Evolutionary conservation across 2,888 invertebrate species (phyloP), one percentile per base, ranked within the genome.

Genomic region (Adelognathus sp.): DNA sequence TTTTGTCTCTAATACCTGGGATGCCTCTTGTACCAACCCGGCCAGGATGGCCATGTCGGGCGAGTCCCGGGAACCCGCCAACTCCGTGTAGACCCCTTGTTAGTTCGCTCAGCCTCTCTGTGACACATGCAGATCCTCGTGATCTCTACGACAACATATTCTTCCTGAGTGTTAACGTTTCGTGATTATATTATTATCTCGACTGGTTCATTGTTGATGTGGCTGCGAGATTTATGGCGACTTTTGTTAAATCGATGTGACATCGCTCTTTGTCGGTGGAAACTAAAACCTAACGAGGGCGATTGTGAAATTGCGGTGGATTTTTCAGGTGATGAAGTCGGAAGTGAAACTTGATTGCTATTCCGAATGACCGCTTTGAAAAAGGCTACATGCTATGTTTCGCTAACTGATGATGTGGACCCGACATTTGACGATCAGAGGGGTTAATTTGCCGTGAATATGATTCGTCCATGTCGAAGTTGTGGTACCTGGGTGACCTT

Each of bases 401-500:
- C 46, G 46, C 46, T 24, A 11, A 46, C 18, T 24, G 11, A 5
- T 24, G 0, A 5, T 24, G 0, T 21, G 3, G 1, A 46, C 11
- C 11, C 46, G 39, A 21, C 24, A 24, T 46, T 3, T 21, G 46
- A 21, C 21, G 4, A 2, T 21, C 9, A 16, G 44, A 61, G 61
- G 36, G 64, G 50, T 66, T 36, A 66, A 52, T 36, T 21, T 66
- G 36, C 36, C 21, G 9, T 4, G 52, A 36, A 24, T 27, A 36
- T 56, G 11, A 27, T 61, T 11, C 24, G 9, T n/a, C 21, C 24
- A 16, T 73, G 36, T 73, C 60, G 54, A 52, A 58, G 61, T 29
- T 79, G 60, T 41, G 74, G 86, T 92, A 95, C 96, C 96, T 92
- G 94, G 93, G 24, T 93, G 91, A 83, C 96, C 96, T 84, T 95